Evolutionary conservation across 2,113 vertebrate species (phyloP).

Genomic region (Triplophysa dalaica): DNA sequence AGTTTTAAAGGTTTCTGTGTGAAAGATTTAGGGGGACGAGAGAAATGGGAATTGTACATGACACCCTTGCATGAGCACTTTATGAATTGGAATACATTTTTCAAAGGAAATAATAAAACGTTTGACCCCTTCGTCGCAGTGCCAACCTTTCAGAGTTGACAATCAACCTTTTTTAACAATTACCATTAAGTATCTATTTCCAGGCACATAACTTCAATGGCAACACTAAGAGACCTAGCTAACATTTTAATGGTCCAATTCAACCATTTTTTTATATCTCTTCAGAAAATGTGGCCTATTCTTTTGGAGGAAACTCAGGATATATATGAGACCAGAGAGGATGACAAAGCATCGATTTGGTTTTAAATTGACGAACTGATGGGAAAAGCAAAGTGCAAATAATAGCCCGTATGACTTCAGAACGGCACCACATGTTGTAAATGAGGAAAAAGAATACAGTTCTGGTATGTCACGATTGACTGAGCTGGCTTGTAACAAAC

Average conservation of each 20-base stretch:
- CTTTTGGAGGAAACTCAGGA: slow-evolving; percentile 63
- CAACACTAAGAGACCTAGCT: slow-evolving; percentile 53
- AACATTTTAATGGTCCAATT: slow-evolving; percentile 67
- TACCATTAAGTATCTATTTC: slow-evolving; percentile 59
- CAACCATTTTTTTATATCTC: slow-evolving; percentile 63
- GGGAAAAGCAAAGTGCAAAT: slow-evolving; percentile 69
- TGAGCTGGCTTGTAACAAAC: slow-evolving; percentile 66
- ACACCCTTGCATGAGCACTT: slow-evolving; percentile 65
- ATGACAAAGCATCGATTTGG: slow-evolving; percentile 66
- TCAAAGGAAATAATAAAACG: slow-evolving; percentile 78
- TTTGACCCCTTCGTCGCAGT: slow-evolving; percentile 61
- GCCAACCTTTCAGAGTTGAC: slow-evolving; percentile 65
- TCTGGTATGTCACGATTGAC: slow-evolving; percentile 62
- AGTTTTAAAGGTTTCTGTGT: slow-evolving; percentile 81
- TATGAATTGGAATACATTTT: slow-evolving; percentile 73
- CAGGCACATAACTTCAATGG: slow-evolving; percentile 53
- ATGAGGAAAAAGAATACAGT: slow-evolving; percentile 50
- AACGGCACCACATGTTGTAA: slow-evolving; percentile 60
- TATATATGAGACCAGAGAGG: slow-evolving; percentile 63
- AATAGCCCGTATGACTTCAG: slow-evolving; percentile 53
- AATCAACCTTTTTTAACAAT: slow-evolving; percentile 65
- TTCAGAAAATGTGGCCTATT: slow-evolving; percentile 67
- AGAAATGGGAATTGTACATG: slow-evolving; percentile 62
- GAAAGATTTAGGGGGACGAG: slow-evolving; percentile 72
- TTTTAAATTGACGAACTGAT: slow-evolving; percentile 63